Conservation (phyloP, 1,140 invertebrate genomes). For the Andricus grossulariae region DNA sequence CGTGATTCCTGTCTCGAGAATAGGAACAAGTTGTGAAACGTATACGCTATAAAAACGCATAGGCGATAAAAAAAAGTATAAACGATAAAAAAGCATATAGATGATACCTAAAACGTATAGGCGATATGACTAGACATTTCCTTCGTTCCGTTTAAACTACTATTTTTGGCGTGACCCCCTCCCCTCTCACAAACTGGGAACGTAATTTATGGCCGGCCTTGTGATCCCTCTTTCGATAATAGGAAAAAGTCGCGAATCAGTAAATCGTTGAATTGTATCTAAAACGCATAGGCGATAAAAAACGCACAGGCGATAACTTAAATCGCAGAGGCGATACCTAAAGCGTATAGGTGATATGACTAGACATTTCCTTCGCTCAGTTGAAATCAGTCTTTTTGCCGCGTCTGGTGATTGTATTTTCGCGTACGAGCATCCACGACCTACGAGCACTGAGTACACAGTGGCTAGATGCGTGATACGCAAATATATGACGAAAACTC, state of each 20-base stretch:
- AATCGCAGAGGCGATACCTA: too few relatives aligned
- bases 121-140: slow-evolving; percentile 71
- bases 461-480: slow-evolving; percentile 18
- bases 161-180: slow-evolving; percentile 55
- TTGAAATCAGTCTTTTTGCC: slow-evolving; percentile 71
- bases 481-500: slow-evolving; percentile 29
- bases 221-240: too few relatives aligned
- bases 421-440: slow-evolving; percentile 50
- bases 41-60: too few relatives aligned
- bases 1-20: too few relatives aligned
- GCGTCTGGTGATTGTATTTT: slow-evolving; percentile 55
- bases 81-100: slow-evolving; percentile 65
- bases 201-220: too few relatives aligned
- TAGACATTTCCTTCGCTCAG: slow-evolving; percentile 71
- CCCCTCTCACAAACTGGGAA: too few relatives aligned
- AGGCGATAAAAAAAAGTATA: too few relatives aligned
- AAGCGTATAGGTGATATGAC: slow-evolving; percentile 63
- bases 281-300: slow-evolving; percentile 55
- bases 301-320: slow-evolving; percentile 41
- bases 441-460: slow-evolving; percentile 33
- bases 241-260: slow-evolving; percentile 54
- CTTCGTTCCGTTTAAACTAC: slow-evolving; percentile 72
- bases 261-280: slow-evolving; percentile 64
- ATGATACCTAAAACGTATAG: slow-evolving; percentile 51
- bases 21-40: slow-evolving; percentile 46